Percentiles rank a stretch among this genome's conserved stretches.
phyloP scores from a whole-genome alignment of 2,888 invertebrate genomes.

The Diaperis boleti region DNA sequence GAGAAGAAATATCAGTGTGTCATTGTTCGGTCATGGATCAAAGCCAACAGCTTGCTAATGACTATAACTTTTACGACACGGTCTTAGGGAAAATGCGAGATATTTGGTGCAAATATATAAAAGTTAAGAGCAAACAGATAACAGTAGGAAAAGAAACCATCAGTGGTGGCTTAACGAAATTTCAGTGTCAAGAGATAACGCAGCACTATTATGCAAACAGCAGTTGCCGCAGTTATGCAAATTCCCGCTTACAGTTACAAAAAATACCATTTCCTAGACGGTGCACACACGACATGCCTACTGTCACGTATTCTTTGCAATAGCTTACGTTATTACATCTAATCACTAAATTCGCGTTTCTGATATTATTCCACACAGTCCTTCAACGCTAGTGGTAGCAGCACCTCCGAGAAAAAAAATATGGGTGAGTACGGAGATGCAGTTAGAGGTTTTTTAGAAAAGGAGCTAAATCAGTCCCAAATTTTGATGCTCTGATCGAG shows the following conservation, averaged over 20 bases:
- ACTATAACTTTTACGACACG: slow-evolving; percentile 16
- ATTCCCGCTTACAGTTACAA: slow-evolving; percentile 1
- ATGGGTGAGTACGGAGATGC: not conserved
- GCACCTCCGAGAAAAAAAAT: not conserved
- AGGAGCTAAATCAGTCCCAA: no score
- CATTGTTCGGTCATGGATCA: slow-evolving; percentile 30
- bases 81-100: not conserved
- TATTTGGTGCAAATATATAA: not conserved
- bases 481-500: no score
- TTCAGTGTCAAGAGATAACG: not conserved
- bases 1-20: slow-evolving; percentile 22
- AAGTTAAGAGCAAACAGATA: not conserved
- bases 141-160: not conserved
- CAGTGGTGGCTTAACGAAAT: not conserved
- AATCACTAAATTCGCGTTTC: slow-evolving; percentile 48
- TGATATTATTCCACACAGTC: slow-evolving; percentile 33
- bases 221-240: slow-evolving; percentile 1
- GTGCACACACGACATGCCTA: slow-evolving; percentile 47
- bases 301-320: slow-evolving; percentile 56
- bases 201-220: not conserved
- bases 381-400: not conserved
- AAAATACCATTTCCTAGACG: not conserved
- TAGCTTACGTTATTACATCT: slow-evolving; percentile 42
- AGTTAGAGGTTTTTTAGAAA: no score
- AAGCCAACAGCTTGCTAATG: slow-evolving; percentile 21